phyloP scores from a whole-genome alignment of 2,113 vertebrate species.

The Heloderma charlesbogerti region DNA sequence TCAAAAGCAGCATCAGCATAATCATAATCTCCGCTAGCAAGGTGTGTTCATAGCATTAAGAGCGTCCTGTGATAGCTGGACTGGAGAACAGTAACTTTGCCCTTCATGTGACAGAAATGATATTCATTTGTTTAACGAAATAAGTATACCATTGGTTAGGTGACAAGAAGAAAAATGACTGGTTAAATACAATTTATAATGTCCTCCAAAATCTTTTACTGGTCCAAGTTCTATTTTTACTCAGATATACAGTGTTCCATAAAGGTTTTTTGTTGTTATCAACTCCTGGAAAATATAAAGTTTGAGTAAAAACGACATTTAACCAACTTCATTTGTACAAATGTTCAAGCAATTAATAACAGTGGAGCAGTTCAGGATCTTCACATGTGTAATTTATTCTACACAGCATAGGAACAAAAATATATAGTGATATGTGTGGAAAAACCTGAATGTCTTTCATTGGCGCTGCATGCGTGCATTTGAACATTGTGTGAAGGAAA shows the following conservation, averaged over 20 bases:
- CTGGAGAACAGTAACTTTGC: too few relatives aligned
- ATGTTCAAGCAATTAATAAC: slow-evolving; percentile 10
- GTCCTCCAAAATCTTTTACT: not conserved
- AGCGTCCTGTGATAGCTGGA: not conserved
- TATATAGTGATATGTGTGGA: not conserved
- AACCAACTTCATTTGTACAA: not conserved
- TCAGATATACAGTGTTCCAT: not conserved
- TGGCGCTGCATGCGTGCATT: not conserved
- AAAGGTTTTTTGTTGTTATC: not conserved
- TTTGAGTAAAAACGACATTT: not conserved
- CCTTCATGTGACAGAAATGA: not conserved
- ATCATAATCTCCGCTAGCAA: not conserved
- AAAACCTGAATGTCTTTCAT: not conserved
- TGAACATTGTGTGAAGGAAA: not conserved
- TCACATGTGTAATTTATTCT: not conserved
- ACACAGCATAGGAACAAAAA: not conserved
- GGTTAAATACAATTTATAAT: not conserved
- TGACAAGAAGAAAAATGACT: not conserved
- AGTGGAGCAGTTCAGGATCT: not conserved
- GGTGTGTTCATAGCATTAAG: not conserved
- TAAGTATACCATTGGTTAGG: not conserved
- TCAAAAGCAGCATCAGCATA: not conserved
- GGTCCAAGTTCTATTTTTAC: not conserved
- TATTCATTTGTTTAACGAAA: not conserved
- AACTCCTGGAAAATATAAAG: rapidly evolving